Evolutionary conservation across 2,113 vertebrate genomes (phyloP).

Genomic region (Piprites chloris): DNA sequence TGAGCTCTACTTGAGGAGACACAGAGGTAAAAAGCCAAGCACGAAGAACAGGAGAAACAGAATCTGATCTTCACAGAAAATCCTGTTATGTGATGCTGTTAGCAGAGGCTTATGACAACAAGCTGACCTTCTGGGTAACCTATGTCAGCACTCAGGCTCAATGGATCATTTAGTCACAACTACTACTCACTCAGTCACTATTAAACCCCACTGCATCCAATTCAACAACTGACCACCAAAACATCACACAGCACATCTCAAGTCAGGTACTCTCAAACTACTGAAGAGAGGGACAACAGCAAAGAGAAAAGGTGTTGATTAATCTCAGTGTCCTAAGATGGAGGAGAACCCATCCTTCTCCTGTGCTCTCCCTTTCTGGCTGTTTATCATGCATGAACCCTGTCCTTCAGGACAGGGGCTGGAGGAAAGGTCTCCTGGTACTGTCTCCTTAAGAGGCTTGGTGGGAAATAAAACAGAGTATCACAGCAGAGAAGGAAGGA

Average conservation of each 20-base stretch:
- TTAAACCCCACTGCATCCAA: neutral
- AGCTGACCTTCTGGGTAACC: neutral
- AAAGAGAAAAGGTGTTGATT: neutral
- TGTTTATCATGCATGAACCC: neutral
- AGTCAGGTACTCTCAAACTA: neutral
- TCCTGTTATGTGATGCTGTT: fast-evolving
- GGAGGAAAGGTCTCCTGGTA: neutral
- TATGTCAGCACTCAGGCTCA: neutral
- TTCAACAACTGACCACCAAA: neutral
- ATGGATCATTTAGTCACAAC: neutral
- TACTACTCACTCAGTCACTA: neutral
- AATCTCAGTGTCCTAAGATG: neutral
- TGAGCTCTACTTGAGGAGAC: neutral
- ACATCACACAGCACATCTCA: neutral
- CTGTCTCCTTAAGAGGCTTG: neutral
- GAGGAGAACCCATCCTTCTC: neutral
- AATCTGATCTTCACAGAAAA: neutral
- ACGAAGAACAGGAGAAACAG: neutral
- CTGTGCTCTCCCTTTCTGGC: neutral
- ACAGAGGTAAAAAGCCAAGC: neutral
- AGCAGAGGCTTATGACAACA: neutral
- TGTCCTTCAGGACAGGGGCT: neutral
- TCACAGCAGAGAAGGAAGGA: neutral
- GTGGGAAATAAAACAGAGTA: neutral
- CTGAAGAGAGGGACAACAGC: neutral